phyloP scores from a whole-genome alignment of 2,888 invertebrate species.

The Xanthostigma xanthostigma region DNA sequence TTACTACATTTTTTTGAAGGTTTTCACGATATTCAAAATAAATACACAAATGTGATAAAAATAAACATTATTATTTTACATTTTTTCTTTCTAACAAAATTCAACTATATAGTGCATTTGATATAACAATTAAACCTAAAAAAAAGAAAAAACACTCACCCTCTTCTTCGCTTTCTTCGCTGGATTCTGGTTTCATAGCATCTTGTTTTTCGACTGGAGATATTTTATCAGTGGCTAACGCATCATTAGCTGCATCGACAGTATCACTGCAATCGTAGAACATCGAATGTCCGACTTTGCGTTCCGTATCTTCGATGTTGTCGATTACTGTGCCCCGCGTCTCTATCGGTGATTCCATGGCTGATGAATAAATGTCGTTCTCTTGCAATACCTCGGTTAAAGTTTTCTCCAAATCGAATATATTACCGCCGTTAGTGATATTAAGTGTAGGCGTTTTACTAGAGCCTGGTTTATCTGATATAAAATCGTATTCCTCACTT shows the following conservation, averaged over 20 bases:
- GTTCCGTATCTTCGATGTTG: conserved; percentile 20
- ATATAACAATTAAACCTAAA: no score
- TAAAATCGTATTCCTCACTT: conserved; percentile 56
- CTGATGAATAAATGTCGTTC: conserved; percentile 12
- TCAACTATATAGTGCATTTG: not conserved
- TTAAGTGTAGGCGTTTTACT: conserved; percentile 39
- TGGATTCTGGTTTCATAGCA: conserved; percentile 55
- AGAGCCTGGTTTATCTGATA: conserved; percentile 35
- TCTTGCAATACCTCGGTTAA: conserved; percentile 39
- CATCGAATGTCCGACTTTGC: conserved; percentile 34
- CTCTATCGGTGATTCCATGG: not conserved
- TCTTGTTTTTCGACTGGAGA: conserved; percentile 53
- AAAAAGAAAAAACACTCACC: conserved; percentile 28
- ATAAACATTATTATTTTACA: not conserved
- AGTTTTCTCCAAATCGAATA: conserved; percentile 44
- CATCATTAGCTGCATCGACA: conserved; percentile 23
- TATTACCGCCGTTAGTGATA: conserved; percentile 43
- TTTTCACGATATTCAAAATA: not conserved
- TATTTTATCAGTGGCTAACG: conserved; percentile 20
- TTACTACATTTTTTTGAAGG: not conserved
- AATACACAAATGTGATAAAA: not conserved
- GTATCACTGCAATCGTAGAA: conserved; percentile 29
- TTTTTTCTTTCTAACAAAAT: no score
- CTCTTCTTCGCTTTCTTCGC: conserved; percentile 54
- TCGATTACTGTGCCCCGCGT: not conserved